phyloP scores from a whole-genome alignment of 1,140 invertebrate genomes.

The Drosophila bocqueti region DNA sequence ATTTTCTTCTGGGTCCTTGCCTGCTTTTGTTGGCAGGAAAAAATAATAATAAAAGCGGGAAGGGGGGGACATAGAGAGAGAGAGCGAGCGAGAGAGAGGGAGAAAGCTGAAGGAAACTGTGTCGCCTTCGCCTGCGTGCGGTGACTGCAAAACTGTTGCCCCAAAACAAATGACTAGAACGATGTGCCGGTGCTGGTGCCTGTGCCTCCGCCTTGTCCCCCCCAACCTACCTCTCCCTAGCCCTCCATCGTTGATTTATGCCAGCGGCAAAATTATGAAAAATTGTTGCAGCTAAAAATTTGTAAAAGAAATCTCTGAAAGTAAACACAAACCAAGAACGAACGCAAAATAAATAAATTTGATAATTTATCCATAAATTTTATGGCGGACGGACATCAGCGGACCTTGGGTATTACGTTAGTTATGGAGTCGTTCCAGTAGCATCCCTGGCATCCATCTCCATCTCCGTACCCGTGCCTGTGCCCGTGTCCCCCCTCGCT shows the following conservation, averaged over 20 bases:
- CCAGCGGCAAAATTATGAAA: conserved; percentile 79
- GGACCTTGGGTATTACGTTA: conserved; percentile 30
- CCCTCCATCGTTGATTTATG: conserved; percentile 62
- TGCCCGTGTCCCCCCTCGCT: neutral
- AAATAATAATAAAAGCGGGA: conserved; percentile 20
- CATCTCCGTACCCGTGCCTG: neutral
- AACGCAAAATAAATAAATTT: conserved; percentile 63
- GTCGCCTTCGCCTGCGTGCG: conserved; percentile 51
- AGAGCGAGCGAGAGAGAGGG: neutral
- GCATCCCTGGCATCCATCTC: conserved; percentile 9
- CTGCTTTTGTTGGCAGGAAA: conserved; percentile 40
- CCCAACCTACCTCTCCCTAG: neutral
- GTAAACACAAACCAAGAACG: conserved; percentile 29
- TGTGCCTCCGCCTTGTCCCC: neutral
- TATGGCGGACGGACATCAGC: conserved; percentile 11
- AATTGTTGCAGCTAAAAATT: conserved; percentile 69
- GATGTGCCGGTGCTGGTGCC: conserved; percentile 9
- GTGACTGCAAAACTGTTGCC: conserved; percentile 65
- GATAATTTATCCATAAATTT: conserved; percentile 78
- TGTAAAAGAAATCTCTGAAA: conserved; percentile 46
- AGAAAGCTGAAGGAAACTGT: conserved; percentile 31
- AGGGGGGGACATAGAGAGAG: neutral
- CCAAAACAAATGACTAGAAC: conserved; percentile 54
- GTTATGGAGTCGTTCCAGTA: conserved; percentile 7
- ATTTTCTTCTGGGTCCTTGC: conserved; percentile 29